Conservation (phyloP, 1,140 invertebrate species). For the Rhyacophila brunnea region DNA sequence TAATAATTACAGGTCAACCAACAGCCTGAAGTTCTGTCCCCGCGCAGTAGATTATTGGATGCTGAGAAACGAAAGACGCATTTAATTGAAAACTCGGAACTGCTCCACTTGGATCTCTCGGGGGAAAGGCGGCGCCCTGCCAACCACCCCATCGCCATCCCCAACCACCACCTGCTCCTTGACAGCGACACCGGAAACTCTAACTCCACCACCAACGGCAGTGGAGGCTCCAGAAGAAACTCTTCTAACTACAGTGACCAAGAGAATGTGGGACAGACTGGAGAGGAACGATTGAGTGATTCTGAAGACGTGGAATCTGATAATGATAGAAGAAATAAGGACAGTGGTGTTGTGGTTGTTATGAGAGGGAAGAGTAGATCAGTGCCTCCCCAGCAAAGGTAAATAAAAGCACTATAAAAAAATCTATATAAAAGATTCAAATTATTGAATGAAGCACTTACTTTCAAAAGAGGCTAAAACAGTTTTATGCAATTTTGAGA, state of each 20-base stretch:
- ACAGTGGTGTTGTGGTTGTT: conserved; percentile 4
- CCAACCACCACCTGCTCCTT: conserved; percentile 32
- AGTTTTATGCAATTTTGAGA: too few species aligned
- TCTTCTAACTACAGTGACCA: conserved; percentile 42
- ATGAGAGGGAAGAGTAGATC: conserved; percentile 27
- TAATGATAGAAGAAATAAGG: conserved; percentile 5
- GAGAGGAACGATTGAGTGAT: conserved; percentile 17
- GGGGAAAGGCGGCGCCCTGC: too few species aligned
- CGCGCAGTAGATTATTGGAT: background rate
- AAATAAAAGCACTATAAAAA: too few species aligned
- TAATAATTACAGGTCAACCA: too few species aligned
- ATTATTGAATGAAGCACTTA: too few species aligned
- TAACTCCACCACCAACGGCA: conserved; percentile 43
- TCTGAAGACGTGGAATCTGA: conserved; percentile 20
- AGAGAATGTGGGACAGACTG: background rate
- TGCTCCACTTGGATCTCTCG: too few species aligned
- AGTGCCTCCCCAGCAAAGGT: conserved; percentile 32
- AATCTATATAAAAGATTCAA: too few species aligned
- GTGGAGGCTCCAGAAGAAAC: conserved; percentile 49
- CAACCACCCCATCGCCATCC: too few species aligned
- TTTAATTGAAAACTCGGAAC: conserved; percentile 42
- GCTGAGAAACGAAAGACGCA: conserved; percentile 36
- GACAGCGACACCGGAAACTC: conserved; percentile 48
- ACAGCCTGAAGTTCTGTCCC: too few species aligned
- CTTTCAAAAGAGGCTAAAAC: too few species aligned